Evolutionary conservation across 1,140 invertebrate species (phyloP), one percentile per base, ranked within the genome.

Genomic region (Brachionus rotundiformis): DNA sequence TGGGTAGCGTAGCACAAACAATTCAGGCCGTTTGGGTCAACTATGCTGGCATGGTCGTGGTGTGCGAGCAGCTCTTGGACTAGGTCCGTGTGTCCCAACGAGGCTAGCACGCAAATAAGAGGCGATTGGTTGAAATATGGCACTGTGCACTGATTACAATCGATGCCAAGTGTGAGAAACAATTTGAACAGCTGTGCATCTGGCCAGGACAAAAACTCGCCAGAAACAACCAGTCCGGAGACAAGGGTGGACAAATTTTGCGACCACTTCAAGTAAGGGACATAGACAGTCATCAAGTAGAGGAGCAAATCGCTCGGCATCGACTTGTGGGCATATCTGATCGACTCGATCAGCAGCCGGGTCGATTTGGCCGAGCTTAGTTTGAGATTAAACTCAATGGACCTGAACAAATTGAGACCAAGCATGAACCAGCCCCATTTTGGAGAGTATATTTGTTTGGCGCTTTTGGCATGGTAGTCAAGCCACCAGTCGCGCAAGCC

Each of bases 121-220:
- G 86, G 85, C 84, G 85, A 85, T 36, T 85, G 82, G 29, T 84
- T 85, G 31, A 86, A 86, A 8, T 85, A 85, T 1, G 83, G 75
- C 3, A 84, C 84, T 80, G 86, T 85, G n/a, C n/a, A n/a, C n/a
- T 85, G 83, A 75, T 84, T 84, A 33, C 86, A 86, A 13, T 84
- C 84, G 77, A 87, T 86, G 83, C 87, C 86, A 47, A 88, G 65
- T 11, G 87, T 84, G 6, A 87, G 82, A 7, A 84, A 82, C 23
- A 85, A 84, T 84, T 86, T 86, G 82, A 1, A 92, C 89, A 29
- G 93, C 93, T 10, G 95, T 95, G 86, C 95, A 93, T 85, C 94
- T 92, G 3, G 95, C 92, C 81, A 93, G 94, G 86, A 96, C 92
- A 84, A 94, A 94, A 0, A 98, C 87, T 11, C 94, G 90, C 0